Base-by-base conservation (phyloP, 2,113 vertebrate genomes). In the Syngnathus scovelli region DNA sequence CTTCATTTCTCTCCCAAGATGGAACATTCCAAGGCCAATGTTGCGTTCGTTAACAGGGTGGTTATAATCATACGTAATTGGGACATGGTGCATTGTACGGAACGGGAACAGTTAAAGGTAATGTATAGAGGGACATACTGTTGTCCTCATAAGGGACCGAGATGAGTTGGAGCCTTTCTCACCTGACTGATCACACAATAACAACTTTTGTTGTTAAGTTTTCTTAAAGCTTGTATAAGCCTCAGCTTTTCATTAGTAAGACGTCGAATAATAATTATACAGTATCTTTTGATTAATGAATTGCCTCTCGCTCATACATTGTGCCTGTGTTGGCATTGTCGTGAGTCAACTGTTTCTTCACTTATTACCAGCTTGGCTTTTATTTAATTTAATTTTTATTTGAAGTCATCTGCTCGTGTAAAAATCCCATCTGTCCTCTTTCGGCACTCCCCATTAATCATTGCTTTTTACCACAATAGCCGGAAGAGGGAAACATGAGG, bases 381-480 rank as follows among this genome's bases (percentile, higher is more conserved):
- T 77, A 77, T 82, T 80, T 85, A 85, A 81, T 80, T 61, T 61
- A 51, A 9, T 13, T 58, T 18, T 38, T 59, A 37, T 59, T 38
- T 38, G 33, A 19, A 69, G 62, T 84, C 84, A 85, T 87, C 85
- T 86, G 81, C 77, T 84, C 80, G 78, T 63, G 60, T 82, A 78
- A 87, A 83, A 80, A 68, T 83, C 76, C 85, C 86, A 88, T 87
- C 85, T 89, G 85, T 83, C 74, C 79, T 79, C 39, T 56, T 60
- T 80, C 69, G 67, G 71, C n/a, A 36, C 79, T 77, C 82, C 49
- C 51, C 74, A 77, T 79, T 64, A 27, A 27, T 76, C 71, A 74
- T 80, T 48, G 48, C 36, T 69, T 19, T 68, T 72, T 27, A 60
- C 69, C 68, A 73, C 63, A 74, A 41, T 48, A 62, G 41, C 49